These are phyloP conservation scores for Zophobas morio DNA, from an alignment of 1,140 invertebrate species.

Conservation along the genomic window DNA sequence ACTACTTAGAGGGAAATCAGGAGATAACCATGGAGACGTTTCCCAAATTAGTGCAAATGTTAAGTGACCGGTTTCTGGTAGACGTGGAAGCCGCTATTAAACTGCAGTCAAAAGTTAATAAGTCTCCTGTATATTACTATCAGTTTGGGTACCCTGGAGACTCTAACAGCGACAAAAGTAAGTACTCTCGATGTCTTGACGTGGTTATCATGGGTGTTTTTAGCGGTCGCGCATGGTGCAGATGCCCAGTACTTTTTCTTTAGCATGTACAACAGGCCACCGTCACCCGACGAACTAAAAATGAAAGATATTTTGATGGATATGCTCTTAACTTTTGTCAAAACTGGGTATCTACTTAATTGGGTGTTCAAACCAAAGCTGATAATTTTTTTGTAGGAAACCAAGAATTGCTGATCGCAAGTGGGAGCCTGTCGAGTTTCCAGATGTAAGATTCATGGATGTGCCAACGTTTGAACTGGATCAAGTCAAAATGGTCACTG, in stretches of 20 bases:
- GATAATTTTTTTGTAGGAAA: constrained; percentile 24
- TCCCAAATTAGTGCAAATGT: constrained; percentile 64
- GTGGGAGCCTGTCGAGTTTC: constrained; percentile 1
- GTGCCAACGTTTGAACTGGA: neutral
- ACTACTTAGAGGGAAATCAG: constrained; percentile 12
- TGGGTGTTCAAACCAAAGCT: constrained; percentile 11
- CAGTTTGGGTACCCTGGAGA: too few relatives aligned
- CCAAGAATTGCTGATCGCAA: constrained; percentile 42
- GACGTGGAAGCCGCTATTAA: too few relatives aligned
- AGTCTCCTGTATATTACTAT: too few relatives aligned
- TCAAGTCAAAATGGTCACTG: neutral
- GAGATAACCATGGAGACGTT: constrained; percentile 5
- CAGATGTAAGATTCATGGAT: neutral
- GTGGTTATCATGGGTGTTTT: too few relatives aligned
- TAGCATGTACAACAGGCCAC: constrained; percentile 1
- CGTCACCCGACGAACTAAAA: constrained; percentile 10
- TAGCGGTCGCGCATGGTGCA: constrained; percentile 11
- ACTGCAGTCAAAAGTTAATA: too few relatives aligned
- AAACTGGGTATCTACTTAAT: constrained; percentile 31
- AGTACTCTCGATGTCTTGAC: too few relatives aligned
- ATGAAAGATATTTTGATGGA: constrained; percentile 31
- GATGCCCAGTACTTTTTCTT: constrained; percentile 34
- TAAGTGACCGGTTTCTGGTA: too few relatives aligned
- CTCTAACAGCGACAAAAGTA: too few relatives aligned
- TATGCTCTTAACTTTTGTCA: constrained; percentile 39